phyloP scores from a whole-genome alignment of 2,888 invertebrate species.

The Slavum lentiscoides region DNA sequence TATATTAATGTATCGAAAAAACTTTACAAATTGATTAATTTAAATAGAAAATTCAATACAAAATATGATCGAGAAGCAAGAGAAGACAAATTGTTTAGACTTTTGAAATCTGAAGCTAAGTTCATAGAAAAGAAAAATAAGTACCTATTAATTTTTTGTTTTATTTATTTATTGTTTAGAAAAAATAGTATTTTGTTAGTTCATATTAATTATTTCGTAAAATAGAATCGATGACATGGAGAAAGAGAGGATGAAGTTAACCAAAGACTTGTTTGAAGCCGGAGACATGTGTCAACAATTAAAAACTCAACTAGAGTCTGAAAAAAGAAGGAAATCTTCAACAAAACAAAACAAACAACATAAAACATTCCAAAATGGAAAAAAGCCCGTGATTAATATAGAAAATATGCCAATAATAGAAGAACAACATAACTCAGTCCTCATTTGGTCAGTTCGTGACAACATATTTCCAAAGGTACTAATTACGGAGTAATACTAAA shows the following conservation, averaged over 20 bases:
- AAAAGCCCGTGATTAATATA: not conserved
- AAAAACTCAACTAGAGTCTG: slow-evolving; percentile 5
- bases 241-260: slow-evolving; percentile 25
- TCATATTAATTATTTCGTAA: not conserved
- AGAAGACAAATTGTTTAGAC: slow-evolving; percentile 41
- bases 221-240: slow-evolving; percentile 25
- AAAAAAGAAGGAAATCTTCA: slow-evolving; percentile 43
- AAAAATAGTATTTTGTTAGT: not conserved
- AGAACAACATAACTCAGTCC: slow-evolving; percentile 60
- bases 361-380: not conserved
- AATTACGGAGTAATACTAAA: not conserved
- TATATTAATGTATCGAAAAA: not conserved
- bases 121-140: slow-evolving; percentile 14
- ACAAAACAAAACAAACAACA: slow-evolving; percentile 10
- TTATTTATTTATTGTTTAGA: not conserved
- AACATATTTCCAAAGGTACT: slow-evolving; percentile 56
- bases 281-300: slow-evolving; percentile 6
- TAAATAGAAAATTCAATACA: slow-evolving; percentile 26
- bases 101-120: slow-evolving; percentile 13
- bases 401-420: slow-evolving; percentile 48
- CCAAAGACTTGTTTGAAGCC: slow-evolving; percentile 40
- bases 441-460: slow-evolving; percentile 56
- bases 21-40: not conserved
- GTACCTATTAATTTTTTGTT: not conserved
- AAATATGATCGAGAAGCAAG: slow-evolving; percentile 31